Evolutionary conservation across 2,113 vertebrate genomes (phyloP), one percentile per base, ranked within the genome.

Genomic region (Syngnathus typhle): DNA sequence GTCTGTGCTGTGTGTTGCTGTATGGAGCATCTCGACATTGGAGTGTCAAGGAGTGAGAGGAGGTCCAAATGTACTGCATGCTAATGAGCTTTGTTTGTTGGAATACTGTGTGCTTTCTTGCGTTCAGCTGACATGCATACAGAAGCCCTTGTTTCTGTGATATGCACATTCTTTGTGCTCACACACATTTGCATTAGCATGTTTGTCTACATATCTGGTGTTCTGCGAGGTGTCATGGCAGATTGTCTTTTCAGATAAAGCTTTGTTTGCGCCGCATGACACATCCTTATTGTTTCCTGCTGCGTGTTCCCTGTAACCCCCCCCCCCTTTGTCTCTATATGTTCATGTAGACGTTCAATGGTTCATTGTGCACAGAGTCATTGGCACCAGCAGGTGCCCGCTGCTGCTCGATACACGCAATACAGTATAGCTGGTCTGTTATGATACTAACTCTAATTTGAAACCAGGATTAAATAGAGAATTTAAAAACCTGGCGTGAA

Each of bases 241-340:
- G 77, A 73, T 80, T 67, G 61, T 71, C 2, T 41, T 61, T 67
- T 77, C 52, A 87, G 75, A 49, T 74, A 7, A 27, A 62, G 68
- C 82, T 82, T 86, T 88, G 84, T 89, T 49, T 76, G 43, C n/a
- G 15, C 23, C 67, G 44, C 71, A 75, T 69, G 65, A 83, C 80
- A 84, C 74, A 41, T 73, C 54, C 51, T 73, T 73, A 80, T 81
- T 85, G 79, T 86, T 78, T 78, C 69, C 59, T 55, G 63, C 69
- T 77, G 47, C 65, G 69, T 74, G 71, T 43, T 67, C 12, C 56
- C 64, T 80, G 76, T 74, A 55, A 46, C 21, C 70, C 46, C 67
- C 61, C 43, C 18, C 72, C 66, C 75, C 68, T 77, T 72, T 78
- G 62, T 52, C 69, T 12, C 58, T 71, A 21, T 54, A 78, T 71